Conservation (phyloP, 1,140 invertebrate genomes). For the Heliconius eleuchia region DNA sequence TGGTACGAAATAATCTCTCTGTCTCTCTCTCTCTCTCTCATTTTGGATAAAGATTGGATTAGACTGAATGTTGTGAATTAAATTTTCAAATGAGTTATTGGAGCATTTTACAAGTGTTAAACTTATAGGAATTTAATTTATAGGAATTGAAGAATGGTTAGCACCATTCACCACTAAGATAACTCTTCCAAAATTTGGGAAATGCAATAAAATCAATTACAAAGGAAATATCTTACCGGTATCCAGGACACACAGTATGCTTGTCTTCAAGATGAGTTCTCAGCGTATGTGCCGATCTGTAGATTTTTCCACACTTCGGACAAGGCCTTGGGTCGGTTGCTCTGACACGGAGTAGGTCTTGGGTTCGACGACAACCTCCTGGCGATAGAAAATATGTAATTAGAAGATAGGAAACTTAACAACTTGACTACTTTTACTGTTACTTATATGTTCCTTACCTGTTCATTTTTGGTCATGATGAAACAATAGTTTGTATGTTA, state of each 20-base stretch:
- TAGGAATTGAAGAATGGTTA: no score
- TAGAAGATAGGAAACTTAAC: neutral
- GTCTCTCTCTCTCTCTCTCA: no score
- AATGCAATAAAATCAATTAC: neutral
- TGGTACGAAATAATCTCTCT: neutral
- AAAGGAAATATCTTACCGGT: constrained; percentile 71
- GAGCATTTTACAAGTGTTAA: no score
- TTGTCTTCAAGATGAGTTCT: constrained; percentile 95
- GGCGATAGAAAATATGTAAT: constrained; percentile 32
- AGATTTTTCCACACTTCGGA: constrained; percentile 96
- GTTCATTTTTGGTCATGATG: neutral
- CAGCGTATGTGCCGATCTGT: constrained; percentile 93
- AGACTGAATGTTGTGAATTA: no score
- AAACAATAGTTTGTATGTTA: neutral
- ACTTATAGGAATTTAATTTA: no score
- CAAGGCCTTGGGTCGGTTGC: constrained; percentile 95
- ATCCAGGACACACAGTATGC: constrained; percentile 95
- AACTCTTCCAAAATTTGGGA: no score
- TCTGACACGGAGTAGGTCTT: constrained; percentile 92
- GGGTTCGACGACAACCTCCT: constrained; percentile 86
- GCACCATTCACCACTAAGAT: no score
- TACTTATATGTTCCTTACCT: constrained; percentile 22
- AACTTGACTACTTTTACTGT: neutral
- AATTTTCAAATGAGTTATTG: no score
- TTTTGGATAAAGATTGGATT: no score